Conservation (phyloP, 2,797 vertebrate species). For the Myoxocephalus aenaeus region DNA sequence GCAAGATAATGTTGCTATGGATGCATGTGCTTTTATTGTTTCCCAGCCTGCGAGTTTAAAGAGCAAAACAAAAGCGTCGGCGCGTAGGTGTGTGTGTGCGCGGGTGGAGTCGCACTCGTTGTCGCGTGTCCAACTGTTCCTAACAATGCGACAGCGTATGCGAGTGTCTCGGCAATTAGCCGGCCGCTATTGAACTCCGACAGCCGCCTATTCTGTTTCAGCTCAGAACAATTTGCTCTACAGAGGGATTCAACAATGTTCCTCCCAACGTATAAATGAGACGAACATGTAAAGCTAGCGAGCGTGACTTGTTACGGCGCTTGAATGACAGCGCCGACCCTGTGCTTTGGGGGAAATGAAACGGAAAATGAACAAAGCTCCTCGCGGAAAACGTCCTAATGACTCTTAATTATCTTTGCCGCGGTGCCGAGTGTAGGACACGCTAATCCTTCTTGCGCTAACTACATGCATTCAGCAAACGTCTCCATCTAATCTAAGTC, state of each 20-base stretch:
- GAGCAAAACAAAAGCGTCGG: constrained; percentile 9
- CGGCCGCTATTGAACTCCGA: constrained; percentile 24
- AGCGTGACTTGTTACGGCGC: constrained; percentile 37
- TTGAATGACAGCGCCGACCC: constrained; percentile 40
- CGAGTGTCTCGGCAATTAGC: constrained; percentile 43
- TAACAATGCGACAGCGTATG: constrained; percentile 22
- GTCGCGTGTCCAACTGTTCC: constrained; percentile 12
- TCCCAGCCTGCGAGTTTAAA: constrained; percentile 6
- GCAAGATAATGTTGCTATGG: neutral
- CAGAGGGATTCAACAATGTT: constrained; percentile 22
- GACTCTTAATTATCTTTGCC: constrained; percentile 57
- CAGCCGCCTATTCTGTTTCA: constrained; percentile 2
- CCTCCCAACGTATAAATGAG: constrained; percentile 17
- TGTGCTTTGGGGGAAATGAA: constrained; percentile 52
- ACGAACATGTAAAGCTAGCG: constrained; percentile 16
- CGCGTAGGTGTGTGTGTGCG: constrained; percentile 27
- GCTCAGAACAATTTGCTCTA: constrained; percentile 33
- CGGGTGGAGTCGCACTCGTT: constrained; percentile 18
- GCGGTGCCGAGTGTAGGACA: constrained; percentile 15
- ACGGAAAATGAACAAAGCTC: constrained; percentile 63
- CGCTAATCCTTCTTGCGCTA: constrained; percentile 21
- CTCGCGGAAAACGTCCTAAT: constrained; percentile 46
- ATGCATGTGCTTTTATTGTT: neutral
- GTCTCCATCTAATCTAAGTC: too few relatives aligned
- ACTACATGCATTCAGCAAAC: neutral